Evolutionary conservation across 2,797 vertebrate species (phyloP), one percentile per base, ranked within the genome.

Genomic region (Euthynnus affinis): DNA sequence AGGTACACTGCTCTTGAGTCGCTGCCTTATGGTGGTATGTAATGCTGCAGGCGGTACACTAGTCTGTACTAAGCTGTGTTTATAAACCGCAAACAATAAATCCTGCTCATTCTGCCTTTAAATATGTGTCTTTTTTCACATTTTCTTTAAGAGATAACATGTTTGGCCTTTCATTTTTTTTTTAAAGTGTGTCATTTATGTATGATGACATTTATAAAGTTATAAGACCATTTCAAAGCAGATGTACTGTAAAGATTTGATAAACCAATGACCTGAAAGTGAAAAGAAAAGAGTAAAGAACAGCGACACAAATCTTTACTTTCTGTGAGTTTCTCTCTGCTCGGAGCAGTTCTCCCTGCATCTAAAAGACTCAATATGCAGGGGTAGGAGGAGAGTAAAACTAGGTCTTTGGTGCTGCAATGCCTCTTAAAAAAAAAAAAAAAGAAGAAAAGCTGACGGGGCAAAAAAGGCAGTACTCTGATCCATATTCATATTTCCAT

Each of bases 401-500:
- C 83, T 89, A 91, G 89, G 87, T 90, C 87, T 88, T 76, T 76
- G 53, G 67, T 87, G 88, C 87, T 90, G 91, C 89, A 91, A 89
- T 84, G 83, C 74, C 74, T 75, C 88, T 67, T 80, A 42, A 74
- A 82, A 71, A 80, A 81, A 44, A 60, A 40, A 56, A 40, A 62
- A 48, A n/a, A 32, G 71, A 29, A 66, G 49, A 80, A 86, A 80
- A 84, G 89, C 91, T 91, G 89, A 92, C 59, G 2, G 65, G 17
- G 86, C 88, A 89, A 78, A 89, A 93, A 89, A 85, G 42, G 65
- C 70, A 61, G 65, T n/a, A 60, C 64, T 79, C 78, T 83, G 67
- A 89, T 89, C 82, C 89, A 91, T 91, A 92, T 91, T 92, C 89
- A 92, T 89, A 86, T 86, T 89, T 86, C 74, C 51, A 69, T 87